Evolutionary conservation across 2,797 vertebrate species (phyloP), one percentile per base, ranked within the genome.

Genomic region (Capromys pilorides): DNA sequence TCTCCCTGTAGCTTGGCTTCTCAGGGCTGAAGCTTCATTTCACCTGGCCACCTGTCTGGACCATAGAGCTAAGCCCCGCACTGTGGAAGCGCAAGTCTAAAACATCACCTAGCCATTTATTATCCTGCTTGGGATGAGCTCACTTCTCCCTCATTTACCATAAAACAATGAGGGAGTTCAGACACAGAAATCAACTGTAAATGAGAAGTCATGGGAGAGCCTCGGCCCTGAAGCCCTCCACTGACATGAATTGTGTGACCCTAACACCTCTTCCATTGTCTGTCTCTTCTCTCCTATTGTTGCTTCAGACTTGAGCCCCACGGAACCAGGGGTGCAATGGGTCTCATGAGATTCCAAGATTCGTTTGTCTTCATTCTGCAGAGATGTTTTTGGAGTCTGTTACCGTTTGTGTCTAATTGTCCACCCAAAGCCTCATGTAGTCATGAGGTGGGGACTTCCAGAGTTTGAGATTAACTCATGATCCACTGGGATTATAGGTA

Each of bases 181-280:
- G 61, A 33, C 6, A 3, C 80, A 71, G 39, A 61, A 77, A 28
- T 18, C 49, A 24, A 10, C 85, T 31, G 54, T 0, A 1, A 41
- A 39, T 6, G 7, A 54, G 51, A 71, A 26, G n/a, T 7, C 2
- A 2, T 1, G 73, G 73, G 45, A 19, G n/a, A 67, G 11, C 45
- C 33, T 11, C 18, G 18, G 1, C 39, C 77, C 61, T 5, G 8
- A 12, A 8, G 11, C 13, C 39, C 21, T 36, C 2, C 0, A 4
- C 2, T n/a, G 85, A 19, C 59, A 28, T 16, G 66, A 33, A 51
- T 26, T n/a, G 41, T 9, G 33, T 1, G 4, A 31, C 31, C 45
- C 45, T 45, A 3, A 8, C 14, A 3, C 59, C 26, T 9, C 59
- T 5, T 5, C 64, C 39, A 73, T 4, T 22, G 12, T 6, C 4